These are phyloP conservation scores for Branchipolynoe longqiensis DNA, from an alignment of 2,888 invertebrate species.

Conservation along the genomic window DNA sequence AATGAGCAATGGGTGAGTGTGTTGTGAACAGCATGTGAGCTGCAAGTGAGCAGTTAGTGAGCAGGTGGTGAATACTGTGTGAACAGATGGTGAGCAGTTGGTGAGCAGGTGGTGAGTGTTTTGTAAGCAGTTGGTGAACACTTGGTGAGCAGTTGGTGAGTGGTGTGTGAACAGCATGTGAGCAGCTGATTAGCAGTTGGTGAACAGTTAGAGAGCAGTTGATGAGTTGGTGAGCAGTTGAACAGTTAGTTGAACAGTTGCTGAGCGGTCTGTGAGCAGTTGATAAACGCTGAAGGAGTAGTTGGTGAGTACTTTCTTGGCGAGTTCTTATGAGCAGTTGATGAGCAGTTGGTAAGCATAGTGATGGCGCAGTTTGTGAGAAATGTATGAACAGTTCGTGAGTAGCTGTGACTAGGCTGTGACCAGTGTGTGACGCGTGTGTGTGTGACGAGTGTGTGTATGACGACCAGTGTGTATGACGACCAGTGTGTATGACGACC, in stretches of 20 bases:
- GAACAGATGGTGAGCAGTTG: neutral
- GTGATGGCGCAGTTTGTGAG: no score
- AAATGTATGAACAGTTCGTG: no score
- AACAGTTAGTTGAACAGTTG: neutral
- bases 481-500: no score
- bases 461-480: no score
- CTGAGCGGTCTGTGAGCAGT: neutral
- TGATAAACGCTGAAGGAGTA: neutral
- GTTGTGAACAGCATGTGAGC: neutral
- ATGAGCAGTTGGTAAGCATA: neutral
- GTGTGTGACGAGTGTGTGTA: no score
- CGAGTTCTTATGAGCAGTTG: constrained; percentile 10
- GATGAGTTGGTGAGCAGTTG: neutral
- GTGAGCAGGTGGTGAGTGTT: neutral
- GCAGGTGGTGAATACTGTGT: neutral
- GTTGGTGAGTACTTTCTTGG: no score
- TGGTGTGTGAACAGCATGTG: neutral
- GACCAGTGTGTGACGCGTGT: no score
- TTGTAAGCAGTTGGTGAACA: neutral
- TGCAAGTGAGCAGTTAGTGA: neutral
- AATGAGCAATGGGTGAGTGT: neutral
- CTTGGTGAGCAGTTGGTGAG: neutral
- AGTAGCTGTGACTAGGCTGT: no score
- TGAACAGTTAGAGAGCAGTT: neutral
- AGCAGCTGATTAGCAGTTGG: neutral